phyloP scores from a whole-genome alignment of 2,888 invertebrate genomes.

The Campopleginae sp. region DNA sequence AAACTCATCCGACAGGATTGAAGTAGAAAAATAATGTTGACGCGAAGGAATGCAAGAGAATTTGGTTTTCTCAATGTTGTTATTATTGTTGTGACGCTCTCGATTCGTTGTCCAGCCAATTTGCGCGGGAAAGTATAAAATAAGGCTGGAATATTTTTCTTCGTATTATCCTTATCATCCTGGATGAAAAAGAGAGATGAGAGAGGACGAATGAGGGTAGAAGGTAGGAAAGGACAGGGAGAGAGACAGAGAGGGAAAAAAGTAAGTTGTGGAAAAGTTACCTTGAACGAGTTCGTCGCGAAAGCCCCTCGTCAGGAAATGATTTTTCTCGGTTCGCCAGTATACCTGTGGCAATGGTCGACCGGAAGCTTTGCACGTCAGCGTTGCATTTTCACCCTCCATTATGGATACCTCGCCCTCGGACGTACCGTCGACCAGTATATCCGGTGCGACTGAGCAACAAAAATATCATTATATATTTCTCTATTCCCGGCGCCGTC shows the following conservation, averaged over 20 bases:
- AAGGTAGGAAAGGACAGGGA: not conserved
- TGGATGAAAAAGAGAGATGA: not conserved
- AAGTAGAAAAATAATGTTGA: not conserved
- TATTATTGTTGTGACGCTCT: not conserved
- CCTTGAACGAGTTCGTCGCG: slow-evolving; percentile 77
- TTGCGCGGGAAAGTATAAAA: slow-evolving; percentile 22
- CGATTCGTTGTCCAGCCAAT: slow-evolving; percentile 6
- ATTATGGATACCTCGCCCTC: slow-evolving; percentile 89
- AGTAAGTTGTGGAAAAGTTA: slow-evolving; percentile 63
- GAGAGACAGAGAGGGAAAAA: not conserved
- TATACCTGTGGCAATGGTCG: slow-evolving; percentile 89
- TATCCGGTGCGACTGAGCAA: slow-evolving; percentile 91
- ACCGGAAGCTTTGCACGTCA: slow-evolving; percentile 90
- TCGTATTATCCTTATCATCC: slow-evolving; percentile 38
- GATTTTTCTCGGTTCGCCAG: slow-evolving; percentile 81
- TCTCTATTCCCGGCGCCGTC: not conserved
- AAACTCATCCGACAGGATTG: not conserved
- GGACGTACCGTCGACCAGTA: slow-evolving; percentile 91
- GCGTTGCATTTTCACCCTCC: slow-evolving; percentile 90
- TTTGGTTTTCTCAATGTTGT: not conserved
- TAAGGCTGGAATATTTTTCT: slow-evolving; percentile 27
- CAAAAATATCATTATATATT: slow-evolving; percentile 56
- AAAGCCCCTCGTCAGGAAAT: slow-evolving; percentile 75
- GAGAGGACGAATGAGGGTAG: not conserved
- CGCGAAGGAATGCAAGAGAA: not conserved